A percentile compares a stretch with the other conserved stretches of the same genome.
phyloP scores from a whole-genome alignment of 2,113 vertebrate genomes.

The Stigmatopora nigra region DNA sequence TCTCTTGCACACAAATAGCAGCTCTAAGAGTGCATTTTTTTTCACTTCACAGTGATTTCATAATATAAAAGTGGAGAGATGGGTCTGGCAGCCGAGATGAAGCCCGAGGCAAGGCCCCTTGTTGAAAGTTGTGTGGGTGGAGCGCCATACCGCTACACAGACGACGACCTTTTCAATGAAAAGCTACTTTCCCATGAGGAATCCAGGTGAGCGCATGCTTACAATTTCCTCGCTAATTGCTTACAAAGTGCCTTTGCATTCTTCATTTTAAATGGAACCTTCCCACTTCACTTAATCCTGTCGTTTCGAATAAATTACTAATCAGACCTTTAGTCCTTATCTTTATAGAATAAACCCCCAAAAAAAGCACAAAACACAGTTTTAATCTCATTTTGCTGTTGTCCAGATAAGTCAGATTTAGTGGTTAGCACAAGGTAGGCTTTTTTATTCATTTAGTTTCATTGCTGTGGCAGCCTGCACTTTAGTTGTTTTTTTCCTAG shows the following conservation, averaged over 20 bases:
- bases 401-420: no score
- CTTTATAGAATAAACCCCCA: no score
- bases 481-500: neutral
- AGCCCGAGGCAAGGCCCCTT: conserved; percentile 34
- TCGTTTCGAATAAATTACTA: neutral
- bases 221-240: conserved; percentile 28
- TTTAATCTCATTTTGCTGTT: no score
- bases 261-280: neutral
- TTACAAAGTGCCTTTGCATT: conserved; percentile 16
- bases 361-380: no score
- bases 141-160: conserved; percentile 35
- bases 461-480: neutral
- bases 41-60: conserved; percentile 35
- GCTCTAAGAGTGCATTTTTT: conserved; percentile 11
- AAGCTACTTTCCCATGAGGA: conserved; percentile 42
- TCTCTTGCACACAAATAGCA: conserved; percentile 38
- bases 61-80: conserved; percentile 35
- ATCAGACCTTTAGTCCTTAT: no score
- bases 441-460: no score
- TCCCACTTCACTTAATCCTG: neutral
- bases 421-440: no score
- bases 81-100: conserved; percentile 36
- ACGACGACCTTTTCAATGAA: conserved; percentile 49
- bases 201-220: conserved; percentile 39
- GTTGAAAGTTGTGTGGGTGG: conserved; percentile 39